phyloP scores from a whole-genome alignment of 1,140 invertebrate species.

The Drosophila bocki region DNA sequence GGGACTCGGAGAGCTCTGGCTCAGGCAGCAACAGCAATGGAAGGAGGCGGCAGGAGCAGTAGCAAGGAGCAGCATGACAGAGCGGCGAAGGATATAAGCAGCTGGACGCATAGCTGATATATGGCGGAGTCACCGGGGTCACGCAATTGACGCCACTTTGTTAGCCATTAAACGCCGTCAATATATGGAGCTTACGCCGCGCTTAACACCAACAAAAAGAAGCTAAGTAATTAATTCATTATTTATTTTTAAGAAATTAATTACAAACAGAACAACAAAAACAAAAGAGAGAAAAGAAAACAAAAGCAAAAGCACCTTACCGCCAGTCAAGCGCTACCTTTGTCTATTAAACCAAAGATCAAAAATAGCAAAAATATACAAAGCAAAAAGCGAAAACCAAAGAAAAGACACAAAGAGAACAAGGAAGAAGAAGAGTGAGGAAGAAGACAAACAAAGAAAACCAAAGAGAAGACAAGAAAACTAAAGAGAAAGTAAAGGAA shows the following conservation, averaged over 20 bases:
- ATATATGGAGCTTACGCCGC: slow-evolving; percentile 70
- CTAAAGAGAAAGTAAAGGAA: neutral
- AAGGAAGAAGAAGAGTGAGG: neutral
- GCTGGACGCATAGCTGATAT: slow-evolving; percentile 55
- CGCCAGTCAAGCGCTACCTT: slow-evolving; percentile 68
- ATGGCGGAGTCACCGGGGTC: slow-evolving; percentile 74
- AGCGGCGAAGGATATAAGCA: slow-evolving; percentile 32
- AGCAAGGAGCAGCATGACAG: slow-evolving; percentile 22
- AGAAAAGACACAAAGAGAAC: slow-evolving; percentile 13
- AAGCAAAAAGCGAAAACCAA: slow-evolving; percentile 26
- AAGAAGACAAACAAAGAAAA: slow-evolving; percentile 6
- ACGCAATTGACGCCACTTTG: slow-evolving; percentile 74
- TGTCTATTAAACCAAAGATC: slow-evolving; percentile 78
- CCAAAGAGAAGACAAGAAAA: slow-evolving; percentile 13
- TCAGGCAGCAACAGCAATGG: slow-evolving; percentile 6
- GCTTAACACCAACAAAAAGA: slow-evolving; percentile 34
- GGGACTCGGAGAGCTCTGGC: slow-evolving; percentile 12
- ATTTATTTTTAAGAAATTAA: slow-evolving; percentile 68
- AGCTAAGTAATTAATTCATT: slow-evolving; percentile 76
- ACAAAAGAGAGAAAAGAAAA: slow-evolving; percentile 25
- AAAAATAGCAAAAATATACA: slow-evolving; percentile 81
- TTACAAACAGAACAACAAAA: slow-evolving; percentile 40
- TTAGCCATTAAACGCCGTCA: slow-evolving; percentile 73
- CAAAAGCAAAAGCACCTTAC: slow-evolving; percentile 13
- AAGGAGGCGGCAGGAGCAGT: slow-evolving; percentile 1